phyloP scores from a whole-genome alignment of 2,888 invertebrate species.

The Platycheirus rosarum region DNA sequence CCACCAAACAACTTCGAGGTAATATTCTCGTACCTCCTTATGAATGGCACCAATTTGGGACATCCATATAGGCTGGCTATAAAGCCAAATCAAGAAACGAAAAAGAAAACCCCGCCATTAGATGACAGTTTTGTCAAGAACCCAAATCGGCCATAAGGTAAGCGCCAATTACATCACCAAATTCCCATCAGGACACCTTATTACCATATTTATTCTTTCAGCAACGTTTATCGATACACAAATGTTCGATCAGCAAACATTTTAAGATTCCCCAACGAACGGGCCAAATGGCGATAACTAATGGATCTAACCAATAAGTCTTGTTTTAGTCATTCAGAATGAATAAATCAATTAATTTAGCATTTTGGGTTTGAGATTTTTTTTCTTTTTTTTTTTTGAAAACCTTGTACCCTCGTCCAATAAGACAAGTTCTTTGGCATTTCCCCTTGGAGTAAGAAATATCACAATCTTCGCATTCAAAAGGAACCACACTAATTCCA shows the following conservation, averaged over 20 bases:
- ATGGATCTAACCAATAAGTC: slow-evolving; percentile 72
- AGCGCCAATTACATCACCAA: slow-evolving; percentile 72
- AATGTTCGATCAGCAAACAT: slow-evolving; percentile 61
- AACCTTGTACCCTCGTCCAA: slow-evolving; percentile 62
- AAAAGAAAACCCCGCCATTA: no score
- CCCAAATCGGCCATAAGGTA: slow-evolving; percentile 37
- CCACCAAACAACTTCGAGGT: slow-evolving; percentile 53
- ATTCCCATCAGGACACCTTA: slow-evolving; percentile 67
- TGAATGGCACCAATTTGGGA: slow-evolving; percentile 63
- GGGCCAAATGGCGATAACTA: slow-evolving; percentile 64
- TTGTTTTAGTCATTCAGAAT: slow-evolving; percentile 68
- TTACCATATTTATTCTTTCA: slow-evolving; percentile 22
- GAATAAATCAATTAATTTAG: slow-evolving; percentile 73
- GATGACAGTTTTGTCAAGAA: slow-evolving; percentile 45
- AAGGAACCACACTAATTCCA: slow-evolving; percentile 52
- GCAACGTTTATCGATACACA: slow-evolving; percentile 50
- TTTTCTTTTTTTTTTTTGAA: slow-evolving; percentile 29
- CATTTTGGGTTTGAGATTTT: slow-evolving; percentile 42
- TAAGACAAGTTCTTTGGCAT: slow-evolving; percentile 63
- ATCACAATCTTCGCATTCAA: slow-evolving; percentile 21
- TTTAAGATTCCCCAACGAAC: slow-evolving; percentile 50
- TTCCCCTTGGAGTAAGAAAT: slow-evolving; percentile 41
- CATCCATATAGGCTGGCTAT: slow-evolving; percentile 27
- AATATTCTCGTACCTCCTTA: slow-evolving; percentile 61
- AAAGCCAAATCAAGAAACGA: background rate